These are phyloP conservation scores for Varanus komodoensis DNA, from an alignment of 2,113 vertebrate species.

Conservation along the genomic window DNA sequence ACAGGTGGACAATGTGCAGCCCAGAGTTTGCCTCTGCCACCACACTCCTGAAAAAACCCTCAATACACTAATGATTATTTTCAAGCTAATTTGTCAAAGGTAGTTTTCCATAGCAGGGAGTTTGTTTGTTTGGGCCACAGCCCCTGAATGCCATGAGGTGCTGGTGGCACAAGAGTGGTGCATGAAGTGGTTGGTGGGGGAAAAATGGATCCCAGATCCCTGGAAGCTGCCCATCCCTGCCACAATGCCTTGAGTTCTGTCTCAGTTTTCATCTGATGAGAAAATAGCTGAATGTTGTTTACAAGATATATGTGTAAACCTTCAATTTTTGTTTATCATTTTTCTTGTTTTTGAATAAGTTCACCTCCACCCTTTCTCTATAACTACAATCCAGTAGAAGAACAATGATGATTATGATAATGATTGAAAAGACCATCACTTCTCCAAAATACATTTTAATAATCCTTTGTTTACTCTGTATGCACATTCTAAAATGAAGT, in stretches of 20 bases:
- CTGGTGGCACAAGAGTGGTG: too few relatives aligned
- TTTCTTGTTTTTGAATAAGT: neutral
- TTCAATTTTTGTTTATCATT: neutral
- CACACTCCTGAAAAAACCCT: too few relatives aligned
- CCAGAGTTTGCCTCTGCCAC: too few relatives aligned
- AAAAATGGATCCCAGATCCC: too few relatives aligned
- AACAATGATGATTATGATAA: neutral
- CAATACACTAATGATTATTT: too few relatives aligned
- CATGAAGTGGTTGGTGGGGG: too few relatives aligned
- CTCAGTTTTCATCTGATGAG: neutral
- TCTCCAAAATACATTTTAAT: neutral
- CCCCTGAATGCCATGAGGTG: too few relatives aligned
- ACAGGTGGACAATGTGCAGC: too few relatives aligned
- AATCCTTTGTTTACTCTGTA: neutral
- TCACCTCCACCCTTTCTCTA: neutral
- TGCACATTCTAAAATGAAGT: neutral
- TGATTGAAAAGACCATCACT: neutral
- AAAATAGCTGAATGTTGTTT: neutral
- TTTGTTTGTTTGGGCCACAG: too few relatives aligned
- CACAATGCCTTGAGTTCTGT: neutral
- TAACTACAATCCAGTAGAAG: neutral
- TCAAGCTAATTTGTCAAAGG: too few relatives aligned
- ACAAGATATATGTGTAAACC: neutral
- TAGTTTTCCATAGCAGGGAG: too few relatives aligned
- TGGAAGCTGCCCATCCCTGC: too few relatives aligned